Percentiles rank a stretch among this genome's conserved stretches.
Evolutionary conservation across 1,140 invertebrate genomes (phyloP).

Genomic region (Drosophila equinoxialis): DNA sequence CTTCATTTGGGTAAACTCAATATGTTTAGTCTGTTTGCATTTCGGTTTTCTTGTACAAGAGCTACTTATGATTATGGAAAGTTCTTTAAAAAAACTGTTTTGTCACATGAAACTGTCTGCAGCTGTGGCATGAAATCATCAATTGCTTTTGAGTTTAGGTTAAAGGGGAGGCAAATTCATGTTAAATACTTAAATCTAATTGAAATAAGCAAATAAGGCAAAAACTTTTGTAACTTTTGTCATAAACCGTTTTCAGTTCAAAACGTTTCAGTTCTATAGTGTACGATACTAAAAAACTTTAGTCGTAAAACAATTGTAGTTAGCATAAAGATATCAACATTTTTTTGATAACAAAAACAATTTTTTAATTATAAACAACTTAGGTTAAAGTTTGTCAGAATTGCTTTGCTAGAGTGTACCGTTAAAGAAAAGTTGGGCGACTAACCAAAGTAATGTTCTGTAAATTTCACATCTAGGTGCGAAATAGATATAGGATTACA

Average conservation of each 20-base stretch:
- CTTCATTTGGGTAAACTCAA: constrained; percentile 14
- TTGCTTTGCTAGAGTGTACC: too few relatives aligned
- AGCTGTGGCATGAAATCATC: constrained; percentile 72
- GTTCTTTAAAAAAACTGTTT: constrained; percentile 11
- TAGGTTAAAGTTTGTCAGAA: too few relatives aligned
- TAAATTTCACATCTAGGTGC: too few relatives aligned
- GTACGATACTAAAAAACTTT: not conserved
- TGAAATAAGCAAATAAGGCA: constrained; percentile 2
- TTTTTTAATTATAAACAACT: too few relatives aligned
- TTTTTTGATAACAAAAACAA: too few relatives aligned
- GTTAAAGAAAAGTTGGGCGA: too few relatives aligned
- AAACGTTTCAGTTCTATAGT: too few relatives aligned
- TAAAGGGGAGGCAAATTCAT: not conserved
- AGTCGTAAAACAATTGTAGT: not conserved
- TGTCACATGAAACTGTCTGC: constrained; percentile 61
- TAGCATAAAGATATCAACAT: too few relatives aligned
- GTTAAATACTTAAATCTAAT: constrained; percentile 18
- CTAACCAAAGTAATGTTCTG: too few relatives aligned
- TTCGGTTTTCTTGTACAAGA: not conserved
- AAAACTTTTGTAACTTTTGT: not conserved
- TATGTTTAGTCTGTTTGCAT: constrained; percentile 1
- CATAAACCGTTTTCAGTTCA: not conserved
- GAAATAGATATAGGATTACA: too few relatives aligned
- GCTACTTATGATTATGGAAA: constrained; percentile 8
- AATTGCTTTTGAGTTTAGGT: not conserved